Conservation (phyloP, 2,113 vertebrate genomes). For the Tychaedon coryphoeus region DNA sequence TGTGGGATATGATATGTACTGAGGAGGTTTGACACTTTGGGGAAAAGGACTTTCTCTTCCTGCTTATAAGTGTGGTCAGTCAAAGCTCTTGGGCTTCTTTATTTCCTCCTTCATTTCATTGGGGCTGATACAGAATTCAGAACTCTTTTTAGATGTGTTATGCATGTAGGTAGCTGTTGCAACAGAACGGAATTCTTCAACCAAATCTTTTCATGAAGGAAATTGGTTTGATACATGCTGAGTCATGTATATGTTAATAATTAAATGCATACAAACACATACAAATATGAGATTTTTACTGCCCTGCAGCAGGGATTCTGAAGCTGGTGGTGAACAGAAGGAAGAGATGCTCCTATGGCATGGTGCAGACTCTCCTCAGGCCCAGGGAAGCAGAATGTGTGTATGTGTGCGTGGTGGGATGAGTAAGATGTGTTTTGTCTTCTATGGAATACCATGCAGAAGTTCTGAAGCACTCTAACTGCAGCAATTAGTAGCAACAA, state of each 20-base stretch:
- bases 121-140: not conserved
- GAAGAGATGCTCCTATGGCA: not conserved
- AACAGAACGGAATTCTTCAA: not conserved
- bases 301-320: not conserved
- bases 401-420: fast-evolving
- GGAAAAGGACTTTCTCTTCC: not conserved
- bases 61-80: fast-evolving
- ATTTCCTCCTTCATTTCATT: not conserved
- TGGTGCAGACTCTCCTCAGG: not conserved
- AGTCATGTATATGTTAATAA: not conserved
- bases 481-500: not conserved
- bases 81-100: not conserved
- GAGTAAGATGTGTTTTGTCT: fast-evolving
- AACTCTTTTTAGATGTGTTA: not conserved
- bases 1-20: not conserved
- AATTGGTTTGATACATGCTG: not conserved
- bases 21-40: not conserved
- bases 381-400: not conserved
- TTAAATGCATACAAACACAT: not conserved
- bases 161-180: not conserved
- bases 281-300: not conserved
- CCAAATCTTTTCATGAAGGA: not conserved
- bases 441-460: not conserved
- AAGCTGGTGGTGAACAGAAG: not conserved
- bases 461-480: not conserved